A percentile compares a stretch with the other conserved stretches of the same genome.
phyloP scores from a whole-genome alignment of 1,140 invertebrate genomes.

The Plectrocnemia conspersa region DNA sequence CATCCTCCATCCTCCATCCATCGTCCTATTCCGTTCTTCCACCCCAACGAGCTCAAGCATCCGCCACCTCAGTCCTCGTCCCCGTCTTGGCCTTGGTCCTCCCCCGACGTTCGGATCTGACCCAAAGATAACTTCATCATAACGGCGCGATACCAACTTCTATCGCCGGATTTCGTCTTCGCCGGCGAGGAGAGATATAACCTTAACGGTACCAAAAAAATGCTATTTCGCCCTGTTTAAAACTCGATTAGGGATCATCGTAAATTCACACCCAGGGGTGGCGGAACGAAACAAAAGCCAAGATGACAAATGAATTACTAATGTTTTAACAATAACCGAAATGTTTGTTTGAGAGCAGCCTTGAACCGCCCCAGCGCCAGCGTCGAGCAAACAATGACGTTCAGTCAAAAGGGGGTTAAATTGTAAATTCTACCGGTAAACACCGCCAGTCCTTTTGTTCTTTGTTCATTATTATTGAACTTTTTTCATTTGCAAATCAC shows the following conservation, averaged over 20 bases:
- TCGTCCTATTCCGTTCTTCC: constrained; percentile 12
- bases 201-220: constrained; percentile 3
- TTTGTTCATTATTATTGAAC: not conserved
- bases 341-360: not conserved
- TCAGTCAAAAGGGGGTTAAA: not conserved
- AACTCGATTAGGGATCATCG: not conserved
- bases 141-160: constrained; percentile 22
- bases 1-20: constrained; percentile 1
- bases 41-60: constrained; percentile 11
- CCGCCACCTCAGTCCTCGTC: not conserved
- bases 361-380: not conserved
- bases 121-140: constrained; percentile 24
- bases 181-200: constrained; percentile 16
- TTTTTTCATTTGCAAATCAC: not conserved
- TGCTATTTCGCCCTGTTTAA: not conserved
- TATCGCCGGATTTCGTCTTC: constrained; percentile 24
- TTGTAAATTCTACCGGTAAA: not conserved
- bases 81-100: not conserved
- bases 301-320: constrained; percentile 2
- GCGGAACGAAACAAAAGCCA: not conserved
- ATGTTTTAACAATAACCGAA: constrained; percentile 10
- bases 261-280: too few relatives aligned
- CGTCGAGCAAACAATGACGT: not conserved
- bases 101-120: constrained; percentile 14
- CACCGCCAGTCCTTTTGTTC: not conserved